A percentile compares a stretch with the other conserved stretches of the same genome.
Evolutionary conservation across 2,113 vertebrate species (phyloP).

Genomic region (Microcebus ravelobensis): DNA sequence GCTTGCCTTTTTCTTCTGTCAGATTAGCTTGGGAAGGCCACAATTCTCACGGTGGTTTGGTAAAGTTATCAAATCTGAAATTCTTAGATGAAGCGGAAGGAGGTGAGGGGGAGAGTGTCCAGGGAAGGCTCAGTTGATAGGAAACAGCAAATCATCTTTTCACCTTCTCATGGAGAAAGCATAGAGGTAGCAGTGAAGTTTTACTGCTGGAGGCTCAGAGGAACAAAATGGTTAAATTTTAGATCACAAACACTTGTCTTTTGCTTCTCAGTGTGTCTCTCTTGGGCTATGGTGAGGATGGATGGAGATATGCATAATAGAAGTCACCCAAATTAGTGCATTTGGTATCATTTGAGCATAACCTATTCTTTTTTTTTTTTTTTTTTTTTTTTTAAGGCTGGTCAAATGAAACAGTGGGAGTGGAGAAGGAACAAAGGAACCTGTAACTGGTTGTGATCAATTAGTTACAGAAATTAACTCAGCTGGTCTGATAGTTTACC

Average conservation of each 20-base stretch:
- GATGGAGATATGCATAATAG: too few species aligned
- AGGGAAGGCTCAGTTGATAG: neutral
- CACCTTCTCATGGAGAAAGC: neutral
- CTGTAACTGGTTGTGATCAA: too few species aligned
- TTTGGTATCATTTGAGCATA: neutral
- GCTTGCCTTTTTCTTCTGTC: neutral
- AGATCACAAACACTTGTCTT: neutral
- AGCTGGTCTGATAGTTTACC: neutral
- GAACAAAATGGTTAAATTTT: neutral
- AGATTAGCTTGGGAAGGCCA: neutral
- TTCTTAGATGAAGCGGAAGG: neutral
- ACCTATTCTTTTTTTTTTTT: neutral
- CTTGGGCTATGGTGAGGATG: neutral
- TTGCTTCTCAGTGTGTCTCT: neutral
- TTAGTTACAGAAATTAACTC: neutral
- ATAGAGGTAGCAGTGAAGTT: too few species aligned
- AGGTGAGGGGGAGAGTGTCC: neutral
- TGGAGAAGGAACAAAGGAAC: too few species aligned
- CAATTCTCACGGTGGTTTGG: neutral
- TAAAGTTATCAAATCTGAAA: neutral
- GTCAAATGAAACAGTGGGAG: too few species aligned
- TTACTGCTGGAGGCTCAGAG: neutral
- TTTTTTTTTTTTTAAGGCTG: neutral
- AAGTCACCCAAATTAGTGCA: neutral
- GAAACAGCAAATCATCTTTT: neutral